Evolutionary conservation across 2,888 invertebrate species (phyloP).

Genomic region (Syritta pipiens): DNA sequence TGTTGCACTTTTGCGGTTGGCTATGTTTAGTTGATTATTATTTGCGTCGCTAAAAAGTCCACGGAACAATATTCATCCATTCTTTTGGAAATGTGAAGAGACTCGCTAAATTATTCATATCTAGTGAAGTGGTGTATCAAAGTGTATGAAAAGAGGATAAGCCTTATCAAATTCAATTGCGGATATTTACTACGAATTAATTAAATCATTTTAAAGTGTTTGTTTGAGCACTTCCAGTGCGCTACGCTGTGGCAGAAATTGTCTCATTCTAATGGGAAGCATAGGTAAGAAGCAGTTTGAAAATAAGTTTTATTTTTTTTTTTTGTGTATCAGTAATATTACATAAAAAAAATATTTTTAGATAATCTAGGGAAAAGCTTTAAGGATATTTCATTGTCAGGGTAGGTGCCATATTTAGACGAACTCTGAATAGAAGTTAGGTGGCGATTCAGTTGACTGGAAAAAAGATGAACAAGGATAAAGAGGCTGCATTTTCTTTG

Average conservation of each 20-base stretch:
- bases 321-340: background rate
- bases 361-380: too few species aligned
- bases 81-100: slow-evolving; percentile 59
- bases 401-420: too few species aligned
- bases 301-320: background rate
- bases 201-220: too few species aligned
- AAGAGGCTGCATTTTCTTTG: background rate
- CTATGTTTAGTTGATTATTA: slow-evolving; percentile 8
- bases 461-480: too few species aligned
- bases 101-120: slow-evolving; percentile 25
- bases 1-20: slow-evolving; percentile 1
- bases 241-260: slow-evolving; percentile 41
- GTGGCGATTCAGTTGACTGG: too few species aligned
- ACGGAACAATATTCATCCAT: slow-evolving; percentile 4
- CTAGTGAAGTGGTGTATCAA: slow-evolving; percentile 16
- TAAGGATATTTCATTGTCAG: too few species aligned
- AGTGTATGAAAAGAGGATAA: slow-evolving; percentile 26
- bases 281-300: slow-evolving; percentile 50
- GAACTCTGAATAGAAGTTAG: too few species aligned
- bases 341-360: too few species aligned
- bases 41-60: background rate
- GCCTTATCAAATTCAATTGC: background rate
- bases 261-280: slow-evolving; percentile 52
- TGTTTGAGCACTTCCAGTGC: too few species aligned
- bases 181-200: slow-evolving; percentile 11